Percentiles rank a stretch among this genome's conserved stretches.
phyloP scores from a whole-genome alignment of 2,113 vertebrate species.

The Fukomys damarensis region DNA sequence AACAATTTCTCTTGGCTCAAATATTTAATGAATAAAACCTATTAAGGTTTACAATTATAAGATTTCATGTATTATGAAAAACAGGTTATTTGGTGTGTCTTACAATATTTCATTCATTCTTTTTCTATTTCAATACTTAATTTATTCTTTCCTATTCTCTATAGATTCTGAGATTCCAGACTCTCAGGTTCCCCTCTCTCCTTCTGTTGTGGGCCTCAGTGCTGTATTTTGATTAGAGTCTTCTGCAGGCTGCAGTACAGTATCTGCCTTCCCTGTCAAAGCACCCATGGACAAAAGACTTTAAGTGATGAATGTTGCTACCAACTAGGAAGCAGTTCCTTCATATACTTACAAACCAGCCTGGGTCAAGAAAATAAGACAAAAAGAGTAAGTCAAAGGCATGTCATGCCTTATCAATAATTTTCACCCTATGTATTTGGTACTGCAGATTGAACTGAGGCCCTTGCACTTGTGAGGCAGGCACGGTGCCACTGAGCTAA shows the following conservation, averaged over 20 bases:
- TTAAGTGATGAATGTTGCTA: not conserved
- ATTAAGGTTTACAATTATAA: not conserved
- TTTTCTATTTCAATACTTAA: constrained; percentile 1
- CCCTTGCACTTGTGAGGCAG: too few species aligned
- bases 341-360: not conserved
- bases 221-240: not conserved
- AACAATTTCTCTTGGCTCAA: constrained; percentile 28
- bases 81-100: not conserved
- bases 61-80: not conserved
- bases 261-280: not conserved
- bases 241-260: not conserved
- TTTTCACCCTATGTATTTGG: not conserved
- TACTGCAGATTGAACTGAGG: too few species aligned
- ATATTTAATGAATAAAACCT: constrained; percentile 60
- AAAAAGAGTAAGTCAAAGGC: not conserved
- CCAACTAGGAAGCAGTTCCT: not conserved
- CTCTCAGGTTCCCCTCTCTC: not conserved
- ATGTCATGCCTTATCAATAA: not conserved
- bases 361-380: not conserved
- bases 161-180: not conserved
- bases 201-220: not conserved
- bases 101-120: not conserved
- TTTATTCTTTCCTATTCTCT: not conserved
- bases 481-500: too few species aligned
- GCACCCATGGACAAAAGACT: not conserved